These are phyloP conservation scores for Lutra lutra DNA, from an alignment of 2,797 vertebrate genomes.

Conservation along the genomic window DNA sequence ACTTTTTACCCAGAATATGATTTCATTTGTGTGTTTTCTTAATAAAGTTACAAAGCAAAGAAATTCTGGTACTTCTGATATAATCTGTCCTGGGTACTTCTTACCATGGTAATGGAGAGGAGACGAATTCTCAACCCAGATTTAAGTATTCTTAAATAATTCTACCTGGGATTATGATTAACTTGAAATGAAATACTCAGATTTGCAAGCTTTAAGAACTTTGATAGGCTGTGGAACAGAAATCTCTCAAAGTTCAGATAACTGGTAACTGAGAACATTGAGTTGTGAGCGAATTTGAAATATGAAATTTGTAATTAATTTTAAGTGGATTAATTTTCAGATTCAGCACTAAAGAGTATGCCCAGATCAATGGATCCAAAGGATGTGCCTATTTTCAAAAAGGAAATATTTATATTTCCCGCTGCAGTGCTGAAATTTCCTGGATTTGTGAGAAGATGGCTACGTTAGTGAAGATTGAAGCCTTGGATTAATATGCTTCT, in stretches of 20 bases:
- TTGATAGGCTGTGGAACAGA: not conserved
- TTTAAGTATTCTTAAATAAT: not conserved
- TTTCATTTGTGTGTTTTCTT: slow-evolving; percentile 15
- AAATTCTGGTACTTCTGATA: not conserved
- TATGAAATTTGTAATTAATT: not conserved
- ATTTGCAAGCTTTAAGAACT: not conserved
- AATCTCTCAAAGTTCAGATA: not conserved
- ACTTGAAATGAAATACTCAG: not conserved
- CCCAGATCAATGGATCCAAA: slow-evolving; percentile 56
- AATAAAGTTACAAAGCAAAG: not conserved
- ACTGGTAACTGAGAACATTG: not conserved
- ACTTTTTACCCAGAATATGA: not conserved
- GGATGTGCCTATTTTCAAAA: slow-evolving; percentile 76
- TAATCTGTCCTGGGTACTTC: not conserved
- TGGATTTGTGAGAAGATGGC: slow-evolving; percentile 74
- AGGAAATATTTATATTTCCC: slow-evolving; percentile 64
- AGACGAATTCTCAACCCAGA: not conserved
- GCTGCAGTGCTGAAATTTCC: slow-evolving; percentile 71
- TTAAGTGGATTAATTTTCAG: slow-evolving; percentile 62
- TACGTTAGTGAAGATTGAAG: slow-evolving; percentile 45
- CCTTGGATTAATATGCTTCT: slow-evolving; percentile 42
- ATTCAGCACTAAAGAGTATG: slow-evolving; percentile 50
- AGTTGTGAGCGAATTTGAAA: not conserved
- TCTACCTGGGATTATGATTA: not conserved
- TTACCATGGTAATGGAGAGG: not conserved